Base-by-base conservation (phyloP, 2,113 vertebrate genomes). In the Pseudopipra pipra region DNA sequence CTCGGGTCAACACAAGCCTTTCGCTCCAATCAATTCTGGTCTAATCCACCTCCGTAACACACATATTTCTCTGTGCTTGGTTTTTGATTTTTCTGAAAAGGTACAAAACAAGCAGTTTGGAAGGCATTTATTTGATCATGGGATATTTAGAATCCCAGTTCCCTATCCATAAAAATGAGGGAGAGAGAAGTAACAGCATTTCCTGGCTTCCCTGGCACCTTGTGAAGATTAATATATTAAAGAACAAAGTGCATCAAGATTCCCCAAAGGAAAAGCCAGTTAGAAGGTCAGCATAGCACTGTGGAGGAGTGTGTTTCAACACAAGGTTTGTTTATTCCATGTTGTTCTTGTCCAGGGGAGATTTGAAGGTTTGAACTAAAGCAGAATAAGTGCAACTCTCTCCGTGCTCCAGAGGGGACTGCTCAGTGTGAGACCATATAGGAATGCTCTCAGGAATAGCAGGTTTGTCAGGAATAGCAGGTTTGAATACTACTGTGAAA, bases 401-500 rank as follows among this genome's bases (percentile, higher is more conserved):
- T 46, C 82, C 35, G 8, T 77, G 24, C 39, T 90, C 80, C 65
- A 84, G 68, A 75, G 61, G 33, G 33, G 19, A 67, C 25, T 84
- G 43, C 30, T 28, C 43, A 73, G 54, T 5, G 1, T 77, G 68
- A 86, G 76, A 61, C 59, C 47, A 86, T 16, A 25, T 22, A 80
- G 46, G 43, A 95, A 93, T 2, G 2, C 65, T 88, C 37, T 54
- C 18, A 63, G 68, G 79, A 94, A 67, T 2, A 90, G 21, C 30
- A 89, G 12, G 17, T 54, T 92, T 66, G 72, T n/a, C n/a, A n/a
- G n/a, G n/a, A n/a, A n/a, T n/a, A n/a, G n/a, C n/a, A 89, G 12
- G 17, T 54, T 92, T 66, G 72, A 72, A 92, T 84, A 90, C 59
- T 59, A 31, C 74, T 90, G 83, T 81, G 76, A 93, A 93, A 95